Evolutionary conservation across 2,888 invertebrate species (phyloP).

Genomic region (Pyrocoelia pectoralis): DNA sequence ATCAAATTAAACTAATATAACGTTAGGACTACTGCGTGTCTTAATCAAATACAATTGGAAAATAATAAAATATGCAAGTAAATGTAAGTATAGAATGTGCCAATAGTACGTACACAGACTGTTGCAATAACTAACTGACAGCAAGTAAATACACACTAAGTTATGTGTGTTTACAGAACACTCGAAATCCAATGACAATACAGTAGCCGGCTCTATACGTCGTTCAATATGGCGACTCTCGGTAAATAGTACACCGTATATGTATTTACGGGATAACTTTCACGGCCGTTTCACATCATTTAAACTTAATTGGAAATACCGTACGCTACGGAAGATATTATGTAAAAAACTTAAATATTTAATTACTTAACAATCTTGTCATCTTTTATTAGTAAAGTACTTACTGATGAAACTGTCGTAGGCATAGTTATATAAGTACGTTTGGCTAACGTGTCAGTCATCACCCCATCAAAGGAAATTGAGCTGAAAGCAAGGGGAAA

Average conservation of each 20-base stretch:
- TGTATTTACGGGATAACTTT: conserved; percentile 23
- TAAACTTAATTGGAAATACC: conserved; percentile 14
- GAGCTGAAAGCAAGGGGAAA: conserved; percentile 25
- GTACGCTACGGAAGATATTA: not conserved
- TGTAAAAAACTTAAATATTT: conserved; percentile 1
- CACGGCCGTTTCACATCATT: conserved; percentile 22
- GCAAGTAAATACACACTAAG: conserved; percentile 58
- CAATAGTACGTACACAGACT: conserved; percentile 32
- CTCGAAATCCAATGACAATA: conserved; percentile 61
- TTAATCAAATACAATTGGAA: too few species aligned
- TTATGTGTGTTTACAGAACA: conserved; percentile 59
- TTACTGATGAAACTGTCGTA: too few species aligned
- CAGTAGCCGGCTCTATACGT: conserved; percentile 54
- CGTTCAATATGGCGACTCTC: conserved; percentile 44
- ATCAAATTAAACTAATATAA: too few species aligned
- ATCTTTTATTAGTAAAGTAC: too few species aligned
- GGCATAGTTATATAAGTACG: not conserved
- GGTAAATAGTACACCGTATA: conserved; percentile 37
- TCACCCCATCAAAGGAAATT: conserved; percentile 8
- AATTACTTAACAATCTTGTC: too few species aligned
- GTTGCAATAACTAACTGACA: conserved; percentile 53
- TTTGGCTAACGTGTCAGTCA: not conserved
- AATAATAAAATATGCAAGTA: conserved; percentile 34
- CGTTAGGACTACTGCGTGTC: too few species aligned
- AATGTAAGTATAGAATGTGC: conserved; percentile 35